Evolutionary conservation across 2,888 invertebrate species (phyloP).

Genomic region (Lasioglossum marginatum): DNA sequence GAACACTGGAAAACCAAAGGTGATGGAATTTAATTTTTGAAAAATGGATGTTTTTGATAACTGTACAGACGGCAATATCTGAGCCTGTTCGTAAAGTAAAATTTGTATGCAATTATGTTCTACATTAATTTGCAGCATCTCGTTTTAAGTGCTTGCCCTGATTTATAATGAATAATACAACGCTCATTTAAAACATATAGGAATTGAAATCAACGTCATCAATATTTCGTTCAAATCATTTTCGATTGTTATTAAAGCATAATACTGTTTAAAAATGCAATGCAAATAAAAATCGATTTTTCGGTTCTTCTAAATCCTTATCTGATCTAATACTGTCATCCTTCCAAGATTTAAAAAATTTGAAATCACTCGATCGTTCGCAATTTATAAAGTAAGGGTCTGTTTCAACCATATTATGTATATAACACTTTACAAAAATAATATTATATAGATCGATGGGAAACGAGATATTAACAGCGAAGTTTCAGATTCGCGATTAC

Average conservation of each 20-base stretch:
- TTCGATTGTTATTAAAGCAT: not conserved
- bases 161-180: not conserved
- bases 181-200: not conserved
- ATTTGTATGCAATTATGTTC: not conserved
- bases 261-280: not conserved
- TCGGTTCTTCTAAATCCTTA: not conserved
- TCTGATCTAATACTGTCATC: not conserved
- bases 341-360: not conserved
- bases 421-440: not conserved
- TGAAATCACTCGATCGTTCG: not conserved
- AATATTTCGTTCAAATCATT: not conserved
- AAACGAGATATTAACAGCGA: not conserved
- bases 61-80: not conserved
- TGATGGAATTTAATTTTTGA: not conserved
- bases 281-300: not conserved
- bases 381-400: not conserved
- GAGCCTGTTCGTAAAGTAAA: not conserved
- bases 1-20: not conserved
- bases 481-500: not conserved
- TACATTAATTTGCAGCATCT: not conserved
- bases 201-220: not conserved
- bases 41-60: not conserved
- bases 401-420: not conserved
- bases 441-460: not conserved
- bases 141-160: not conserved